phyloP scores from a whole-genome alignment of 2,888 invertebrate genomes.

The Clostera curtula region DNA sequence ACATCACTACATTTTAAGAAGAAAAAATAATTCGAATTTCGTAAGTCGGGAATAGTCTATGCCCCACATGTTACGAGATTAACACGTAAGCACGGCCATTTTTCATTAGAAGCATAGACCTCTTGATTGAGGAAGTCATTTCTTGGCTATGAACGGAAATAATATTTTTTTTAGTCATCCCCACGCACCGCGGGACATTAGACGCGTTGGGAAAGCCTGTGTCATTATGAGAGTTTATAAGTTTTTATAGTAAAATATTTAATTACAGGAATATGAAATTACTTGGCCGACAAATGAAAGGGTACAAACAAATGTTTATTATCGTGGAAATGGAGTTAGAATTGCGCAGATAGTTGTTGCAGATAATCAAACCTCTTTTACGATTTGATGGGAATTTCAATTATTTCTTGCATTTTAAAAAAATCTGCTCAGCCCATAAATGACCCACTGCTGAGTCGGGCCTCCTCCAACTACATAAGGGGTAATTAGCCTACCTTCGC shows the following conservation, averaged over 20 bases:
- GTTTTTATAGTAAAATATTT: conserved; percentile 16
- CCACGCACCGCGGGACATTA: conserved; percentile 47
- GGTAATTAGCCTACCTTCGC: too few species aligned
- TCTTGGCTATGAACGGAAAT: conserved; percentile 67
- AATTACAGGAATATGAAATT: conserved; percentile 14
- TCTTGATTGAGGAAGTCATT: conserved; percentile 73
- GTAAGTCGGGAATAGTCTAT: conserved; percentile 54
- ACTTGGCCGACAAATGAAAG: conserved; percentile 9
- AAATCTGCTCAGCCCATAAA: too few species aligned
- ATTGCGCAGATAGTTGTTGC: too few species aligned
- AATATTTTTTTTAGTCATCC: conserved; percentile 62
- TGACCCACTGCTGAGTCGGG: too few species aligned
- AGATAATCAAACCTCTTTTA: too few species aligned
- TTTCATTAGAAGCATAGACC: conserved; percentile 52
- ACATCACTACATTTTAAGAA: conserved; percentile 44
- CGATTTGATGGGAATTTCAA: too few species aligned
- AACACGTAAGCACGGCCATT: conserved; percentile 65
- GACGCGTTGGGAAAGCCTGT: conserved; percentile 38
- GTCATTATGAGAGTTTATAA: conserved; percentile 38
- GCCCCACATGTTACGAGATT: conserved; percentile 67
- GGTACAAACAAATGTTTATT: too few species aligned
- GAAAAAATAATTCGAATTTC: conserved; percentile 52
- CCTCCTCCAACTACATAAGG: too few species aligned
- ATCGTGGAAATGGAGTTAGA: too few species aligned
- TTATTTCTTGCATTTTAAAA: too few species aligned